phyloP scores from a whole-genome alignment of 2,797 vertebrate species.

The Falco columbarius region DNA sequence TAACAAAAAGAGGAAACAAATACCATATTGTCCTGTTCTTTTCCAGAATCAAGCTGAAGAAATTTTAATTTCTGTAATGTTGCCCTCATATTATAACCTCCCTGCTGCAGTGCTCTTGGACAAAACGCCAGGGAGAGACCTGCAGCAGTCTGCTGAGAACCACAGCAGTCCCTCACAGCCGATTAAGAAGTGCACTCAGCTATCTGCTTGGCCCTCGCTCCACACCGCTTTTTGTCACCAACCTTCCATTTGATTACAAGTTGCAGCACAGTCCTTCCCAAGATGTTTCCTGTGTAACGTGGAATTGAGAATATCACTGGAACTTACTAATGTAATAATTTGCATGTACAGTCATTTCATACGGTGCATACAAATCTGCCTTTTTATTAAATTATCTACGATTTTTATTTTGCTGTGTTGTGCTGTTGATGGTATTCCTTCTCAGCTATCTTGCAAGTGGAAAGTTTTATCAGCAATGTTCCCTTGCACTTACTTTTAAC shows the following conservation, averaged over 20 bases:
- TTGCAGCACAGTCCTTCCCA: background rate
- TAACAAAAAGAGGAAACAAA: background rate
- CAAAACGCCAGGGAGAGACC: background rate
- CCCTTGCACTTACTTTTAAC: background rate
- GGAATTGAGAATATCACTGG: background rate
- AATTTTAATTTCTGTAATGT: slow-evolving; percentile 81
- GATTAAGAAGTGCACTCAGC: background rate
- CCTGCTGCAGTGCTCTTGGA: background rate
- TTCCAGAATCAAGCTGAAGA: slow-evolving; percentile 77
- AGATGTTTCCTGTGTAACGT: background rate
- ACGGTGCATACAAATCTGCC: background rate
- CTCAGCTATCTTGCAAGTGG: background rate
- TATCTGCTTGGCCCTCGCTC: background rate
- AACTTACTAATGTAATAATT: background rate
- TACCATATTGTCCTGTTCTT: slow-evolving; percentile 71
- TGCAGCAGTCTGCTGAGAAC: background rate
- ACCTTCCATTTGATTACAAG: background rate
- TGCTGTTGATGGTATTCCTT: background rate
- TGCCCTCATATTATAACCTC: slow-evolving; percentile 82
- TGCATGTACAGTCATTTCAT: background rate
- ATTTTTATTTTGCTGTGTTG: background rate
- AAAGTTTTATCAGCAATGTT: background rate
- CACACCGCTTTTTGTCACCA: background rate
- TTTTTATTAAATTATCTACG: background rate
- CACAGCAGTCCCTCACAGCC: background rate